Percentiles rank a stretch among this genome's conserved stretches.
Conservation (phyloP, 1,140 invertebrate genomes). For the Pogonomyrmex californicus region DNA sequence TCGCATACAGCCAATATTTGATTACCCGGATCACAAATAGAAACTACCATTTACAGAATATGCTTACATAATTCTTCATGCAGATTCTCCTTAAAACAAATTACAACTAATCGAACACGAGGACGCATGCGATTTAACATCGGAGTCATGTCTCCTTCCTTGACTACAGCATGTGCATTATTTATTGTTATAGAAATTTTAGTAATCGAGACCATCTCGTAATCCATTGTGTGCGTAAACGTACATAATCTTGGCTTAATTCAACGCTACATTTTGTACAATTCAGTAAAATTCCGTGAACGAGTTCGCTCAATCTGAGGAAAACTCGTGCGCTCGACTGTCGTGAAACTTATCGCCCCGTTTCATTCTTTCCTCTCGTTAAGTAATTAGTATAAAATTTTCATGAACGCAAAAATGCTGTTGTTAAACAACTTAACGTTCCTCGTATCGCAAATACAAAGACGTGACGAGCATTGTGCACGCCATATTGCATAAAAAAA, state of each 20-base stretch:
- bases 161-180: constrained; percentile 22
- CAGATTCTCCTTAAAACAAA: constrained; percentile 27
- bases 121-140: constrained; percentile 48
- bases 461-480: constrained; percentile 12
- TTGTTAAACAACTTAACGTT: constrained; percentile 15
- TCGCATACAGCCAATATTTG: constrained; percentile 59
- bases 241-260: constrained; percentile 52
- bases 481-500: constrained; percentile 9
- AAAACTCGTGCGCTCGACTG: background rate
- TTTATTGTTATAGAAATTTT: constrained; percentile 45
- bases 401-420: constrained; percentile 32
- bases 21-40: constrained; percentile 47
- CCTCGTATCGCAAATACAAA: constrained; percentile 28
- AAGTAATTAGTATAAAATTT: constrained; percentile 27
- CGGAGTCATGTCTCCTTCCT: constrained; percentile 2
- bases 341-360: background rate
- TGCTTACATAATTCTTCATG: constrained; percentile 29
- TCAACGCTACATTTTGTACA: constrained; percentile 70
- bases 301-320: background rate
- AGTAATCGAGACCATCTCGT: background rate
- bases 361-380: background rate
- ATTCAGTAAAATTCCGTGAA: constrained; percentile 68
- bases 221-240: constrained; percentile 51
- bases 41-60: constrained; percentile 55
- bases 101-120: constrained; percentile 54